A percentile compares a stretch with the other conserved stretches of the same genome.
Evolutionary conservation across 2,797 vertebrate species (phyloP).

Genomic region (Molothrus ater): DNA sequence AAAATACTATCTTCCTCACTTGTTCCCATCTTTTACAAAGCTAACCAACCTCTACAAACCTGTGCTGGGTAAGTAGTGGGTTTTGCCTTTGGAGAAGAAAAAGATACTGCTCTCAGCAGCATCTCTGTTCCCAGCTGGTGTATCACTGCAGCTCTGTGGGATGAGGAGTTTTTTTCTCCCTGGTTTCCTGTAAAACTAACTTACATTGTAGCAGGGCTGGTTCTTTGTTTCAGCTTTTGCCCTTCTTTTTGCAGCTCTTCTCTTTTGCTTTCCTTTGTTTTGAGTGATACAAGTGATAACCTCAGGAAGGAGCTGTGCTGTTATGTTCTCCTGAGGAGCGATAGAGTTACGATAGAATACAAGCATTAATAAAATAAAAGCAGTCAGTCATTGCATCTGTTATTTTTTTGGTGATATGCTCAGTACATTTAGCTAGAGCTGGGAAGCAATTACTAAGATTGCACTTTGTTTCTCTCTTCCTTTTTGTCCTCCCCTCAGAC

Average conservation of each 20-base stretch:
- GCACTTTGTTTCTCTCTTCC: background rate
- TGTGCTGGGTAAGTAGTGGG: constrained; percentile 86
- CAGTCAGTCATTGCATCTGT: background rate
- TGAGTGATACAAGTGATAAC: background rate
- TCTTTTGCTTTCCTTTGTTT: background rate
- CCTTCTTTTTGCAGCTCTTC: background rate
- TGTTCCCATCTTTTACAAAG: constrained; percentile 97
- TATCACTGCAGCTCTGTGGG: background rate
- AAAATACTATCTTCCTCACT: constrained; percentile 97
- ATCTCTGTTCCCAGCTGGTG: background rate
- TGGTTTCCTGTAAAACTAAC: background rate
- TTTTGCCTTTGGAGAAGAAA: background rate
- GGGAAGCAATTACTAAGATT: background rate
- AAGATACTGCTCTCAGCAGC: background rate
- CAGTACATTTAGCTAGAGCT: background rate
- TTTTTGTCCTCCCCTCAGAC: constrained; percentile 75
- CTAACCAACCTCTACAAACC: constrained; percentile 98
- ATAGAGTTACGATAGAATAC: background rate
- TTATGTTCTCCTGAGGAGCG: background rate
- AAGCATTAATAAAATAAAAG: background rate
- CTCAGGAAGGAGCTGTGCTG: background rate
- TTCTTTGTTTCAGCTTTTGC: background rate
- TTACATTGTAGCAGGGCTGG: background rate
- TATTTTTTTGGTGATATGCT: background rate
- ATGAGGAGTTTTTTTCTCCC: background rate